Evolutionary conservation across 2,797 vertebrate species (phyloP), one percentile per base, ranked within the genome.

Genomic region (Tachyglossus aculeatus): DNA sequence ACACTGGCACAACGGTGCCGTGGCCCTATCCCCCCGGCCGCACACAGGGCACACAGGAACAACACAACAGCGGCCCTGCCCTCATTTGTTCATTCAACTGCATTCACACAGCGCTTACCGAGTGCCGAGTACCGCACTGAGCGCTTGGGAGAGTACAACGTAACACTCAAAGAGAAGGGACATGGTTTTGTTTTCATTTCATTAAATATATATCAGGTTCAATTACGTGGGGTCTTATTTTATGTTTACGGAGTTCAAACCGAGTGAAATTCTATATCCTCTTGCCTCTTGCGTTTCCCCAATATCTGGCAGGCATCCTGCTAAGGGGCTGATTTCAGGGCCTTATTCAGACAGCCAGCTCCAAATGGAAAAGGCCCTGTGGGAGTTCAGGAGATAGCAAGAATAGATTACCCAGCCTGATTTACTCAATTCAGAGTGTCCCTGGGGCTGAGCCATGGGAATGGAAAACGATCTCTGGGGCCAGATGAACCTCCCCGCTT

Each of bases 161-260:
- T n/a, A n/a, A n/a, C n/a, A n/a, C n/a, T n/a, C n/a, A 43, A 51
- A 55, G 61, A 57, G 61, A 4, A 21, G 5, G 27, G 9, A 27
- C 24, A 47, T 25, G 16, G 9, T 16, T 60, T 69, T 51, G 27
- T 67, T 78, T 79, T 73, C 2, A 38, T 54, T 71, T 67, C 44
- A 48, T 0, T 39, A 63, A 61, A 53, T 36, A 38, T 80, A 64
- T 66, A 53, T 60, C 37, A 1, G 6, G 2, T 9, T 11, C 14
- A 27, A 15, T 83, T 68, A 36, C 67, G 57, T 43, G 24, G 18
- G 56, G 69, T 65, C 60, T 60, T 60, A 38, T 33, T 77, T 78
- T 66, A 54, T 77, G 48, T 27, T 6, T 62, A 51, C 48, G 56
- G 77, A 82, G 47, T 38, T 59, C 75, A 78, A 21, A 65, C 32